These are phyloP conservation scores for Amphiprion ocellaris DNA, from an alignment of 2,113 vertebrate genomes.

Conservation along the genomic window DNA sequence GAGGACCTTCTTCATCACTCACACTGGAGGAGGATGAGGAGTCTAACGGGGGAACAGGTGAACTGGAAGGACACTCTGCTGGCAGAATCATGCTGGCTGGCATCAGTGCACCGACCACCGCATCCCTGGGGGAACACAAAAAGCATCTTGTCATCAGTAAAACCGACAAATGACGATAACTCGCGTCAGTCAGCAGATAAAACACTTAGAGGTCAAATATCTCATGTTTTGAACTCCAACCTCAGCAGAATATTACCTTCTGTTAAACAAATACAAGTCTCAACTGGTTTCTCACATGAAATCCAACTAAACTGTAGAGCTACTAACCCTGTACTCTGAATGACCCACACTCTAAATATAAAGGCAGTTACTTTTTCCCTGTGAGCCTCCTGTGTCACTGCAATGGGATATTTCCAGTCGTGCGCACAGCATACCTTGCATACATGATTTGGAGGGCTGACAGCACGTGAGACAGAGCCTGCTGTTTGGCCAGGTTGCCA, in stretches of 20 bases:
- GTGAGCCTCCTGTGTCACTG: background rate
- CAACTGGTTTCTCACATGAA: background rate
- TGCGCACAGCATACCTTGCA: slow-evolving; percentile 88
- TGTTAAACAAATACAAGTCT: background rate
- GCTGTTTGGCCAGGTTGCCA: slow-evolving; percentile 95
- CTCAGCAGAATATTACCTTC: background rate
- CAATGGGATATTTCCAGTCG: too few relatives aligned
- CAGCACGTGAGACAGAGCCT: slow-evolving; percentile 94
- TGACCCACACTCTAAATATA: background rate
- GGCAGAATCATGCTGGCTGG: slow-evolving; percentile 97
- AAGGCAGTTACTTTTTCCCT: background rate
- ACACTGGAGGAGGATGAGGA: slow-evolving; percentile 87
- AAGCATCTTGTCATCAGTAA: slow-evolving; percentile 10
- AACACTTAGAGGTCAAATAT: slow-evolving; percentile 20
- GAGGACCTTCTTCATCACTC: slow-evolving; percentile 87
- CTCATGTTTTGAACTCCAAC: background rate
- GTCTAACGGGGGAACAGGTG: slow-evolving; percentile 90
- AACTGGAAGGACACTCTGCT: slow-evolving; percentile 92
- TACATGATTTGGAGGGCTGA: slow-evolving; percentile 97
- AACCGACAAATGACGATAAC: background rate
- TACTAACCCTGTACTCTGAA: background rate
- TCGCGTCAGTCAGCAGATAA: slow-evolving; percentile 7
- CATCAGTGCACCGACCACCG: slow-evolving; percentile 95
- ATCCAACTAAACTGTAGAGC: background rate
- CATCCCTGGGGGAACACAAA: slow-evolving; percentile 86